Conservation (phyloP, 2,888 invertebrate species). For the Hypomecis punctinalis region DNA sequence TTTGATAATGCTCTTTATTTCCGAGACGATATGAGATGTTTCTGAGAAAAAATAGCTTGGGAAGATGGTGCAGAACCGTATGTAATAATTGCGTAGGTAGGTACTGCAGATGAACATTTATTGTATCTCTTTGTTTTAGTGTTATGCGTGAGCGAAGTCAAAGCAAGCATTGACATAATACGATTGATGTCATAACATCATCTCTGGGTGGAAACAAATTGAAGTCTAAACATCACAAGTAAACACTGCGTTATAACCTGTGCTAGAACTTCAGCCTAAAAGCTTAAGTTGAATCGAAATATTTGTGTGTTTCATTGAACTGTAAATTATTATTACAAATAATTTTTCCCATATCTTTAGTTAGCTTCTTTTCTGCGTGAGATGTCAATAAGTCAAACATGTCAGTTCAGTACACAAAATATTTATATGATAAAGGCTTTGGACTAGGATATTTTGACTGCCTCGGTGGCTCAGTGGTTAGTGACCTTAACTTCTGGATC, state of each 20-base stretch:
- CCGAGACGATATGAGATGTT: conserved; percentile 14
- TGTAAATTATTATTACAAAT: no score
- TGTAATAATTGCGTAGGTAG: neutral
- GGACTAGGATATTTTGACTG: no score
- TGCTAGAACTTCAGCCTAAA: no score
- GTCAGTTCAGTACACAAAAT: no score
- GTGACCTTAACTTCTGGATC: no score
- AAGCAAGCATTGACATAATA: conserved; percentile 17
- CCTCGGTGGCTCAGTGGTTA: no score
- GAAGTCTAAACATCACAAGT: conserved; percentile 10
- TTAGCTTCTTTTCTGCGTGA: no score
- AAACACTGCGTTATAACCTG: neutral
- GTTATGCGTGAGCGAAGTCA: conserved; percentile 12
- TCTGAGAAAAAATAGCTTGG: conserved; percentile 15
- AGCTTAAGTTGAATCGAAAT: no score
- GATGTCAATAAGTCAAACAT: no score
- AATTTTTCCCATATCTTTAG: no score
- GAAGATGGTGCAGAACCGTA: neutral
- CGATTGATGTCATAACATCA: conserved; percentile 32
- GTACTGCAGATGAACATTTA: conserved; percentile 9
- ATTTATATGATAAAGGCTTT: no score
- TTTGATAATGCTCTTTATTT: conserved; percentile 21
- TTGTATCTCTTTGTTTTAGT: conserved; percentile 16
- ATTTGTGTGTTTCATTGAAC: no score
- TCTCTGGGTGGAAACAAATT: conserved; percentile 16